A percentile compares a stretch with the other conserved stretches of the same genome.
Conservation (phyloP, 2,113 vertebrate genomes). For the Dissostichus mawsoni region DNA sequence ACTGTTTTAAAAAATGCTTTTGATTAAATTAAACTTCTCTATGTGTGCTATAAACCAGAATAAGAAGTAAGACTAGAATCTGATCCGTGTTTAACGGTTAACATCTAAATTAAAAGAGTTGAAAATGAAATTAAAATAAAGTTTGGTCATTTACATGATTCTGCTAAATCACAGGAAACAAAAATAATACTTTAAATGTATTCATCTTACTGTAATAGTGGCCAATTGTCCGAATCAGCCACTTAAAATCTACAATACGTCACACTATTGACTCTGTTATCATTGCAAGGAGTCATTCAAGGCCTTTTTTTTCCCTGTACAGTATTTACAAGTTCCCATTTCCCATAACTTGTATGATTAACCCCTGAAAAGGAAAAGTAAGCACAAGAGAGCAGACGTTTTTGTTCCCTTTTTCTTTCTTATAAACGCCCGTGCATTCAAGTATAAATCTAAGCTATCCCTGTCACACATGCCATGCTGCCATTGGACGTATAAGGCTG, state of each 20-base stretch:
- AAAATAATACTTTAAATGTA: background rate
- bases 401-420: constrained; percentile 46
- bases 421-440: constrained; percentile 64
- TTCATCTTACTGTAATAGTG: background rate
- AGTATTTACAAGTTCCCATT: constrained; percentile 4
- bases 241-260: background rate
- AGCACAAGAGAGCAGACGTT: constrained; percentile 38
- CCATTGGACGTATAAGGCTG: constrained; percentile 60
- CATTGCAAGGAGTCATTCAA: background rate
- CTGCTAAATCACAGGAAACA: background rate
- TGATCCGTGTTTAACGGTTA: background rate
- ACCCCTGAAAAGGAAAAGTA: constrained; percentile 56
- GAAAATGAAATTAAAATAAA: background rate
- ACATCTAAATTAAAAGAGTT: background rate
- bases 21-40: background rate
- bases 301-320: constrained; percentile 15
- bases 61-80: background rate
- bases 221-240: background rate
- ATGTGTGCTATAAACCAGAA: background rate
- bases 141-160: background rate
- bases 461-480: constrained; percentile 63
- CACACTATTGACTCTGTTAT: background rate
- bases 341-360: constrained; percentile 56
- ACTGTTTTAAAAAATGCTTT: background rate
- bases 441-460: constrained; percentile 61